Percentiles rank a stretch among this genome's conserved stretches.
These are phyloP conservation scores for Rugalucina vietnamica DNA, from an alignment of 2,888 invertebrate genomes.

Conservation along the genomic window DNA sequence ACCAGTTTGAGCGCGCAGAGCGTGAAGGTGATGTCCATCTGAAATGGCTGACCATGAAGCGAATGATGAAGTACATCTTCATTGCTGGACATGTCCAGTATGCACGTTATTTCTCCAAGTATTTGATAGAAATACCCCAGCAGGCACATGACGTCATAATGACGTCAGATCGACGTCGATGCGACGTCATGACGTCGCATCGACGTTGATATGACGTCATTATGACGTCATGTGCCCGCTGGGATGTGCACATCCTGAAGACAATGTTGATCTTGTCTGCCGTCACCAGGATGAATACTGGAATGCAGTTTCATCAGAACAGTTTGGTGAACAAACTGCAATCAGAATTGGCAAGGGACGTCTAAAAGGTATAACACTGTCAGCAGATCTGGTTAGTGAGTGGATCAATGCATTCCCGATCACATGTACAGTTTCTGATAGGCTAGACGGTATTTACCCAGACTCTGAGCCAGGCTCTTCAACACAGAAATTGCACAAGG, in stretches of 20 bases:
- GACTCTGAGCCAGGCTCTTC: neutral
- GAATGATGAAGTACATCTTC: neutral
- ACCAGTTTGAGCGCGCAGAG: constrained; percentile 24
- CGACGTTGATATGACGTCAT: too few relatives aligned
- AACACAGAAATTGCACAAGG: too few relatives aligned
- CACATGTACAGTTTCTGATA: neutral
- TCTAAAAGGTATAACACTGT: too few relatives aligned
- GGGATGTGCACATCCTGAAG: neutral
- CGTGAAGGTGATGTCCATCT: constrained; percentile 13
- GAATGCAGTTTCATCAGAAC: too few relatives aligned
- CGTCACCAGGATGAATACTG: constrained; percentile 10
- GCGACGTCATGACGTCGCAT: too few relatives aligned
- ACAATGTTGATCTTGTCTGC: constrained; percentile 10
- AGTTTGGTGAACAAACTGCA: neutral
- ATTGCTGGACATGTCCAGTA: neutral
- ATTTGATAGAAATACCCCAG: neutral
- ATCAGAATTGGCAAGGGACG: too few relatives aligned
- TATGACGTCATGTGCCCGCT: too few relatives aligned
- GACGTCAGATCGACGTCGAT: too few relatives aligned
- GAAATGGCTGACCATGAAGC: neutral
- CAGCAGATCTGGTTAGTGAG: too few relatives aligned
- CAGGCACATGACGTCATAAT: too few relatives aligned
- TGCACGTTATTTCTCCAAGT: neutral
- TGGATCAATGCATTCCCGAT: too few relatives aligned
- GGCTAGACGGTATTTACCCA: neutral